Percentiles rank a stretch among this genome's conserved stretches.
Conservation (phyloP, 1,140 invertebrate species). For the Agrypnia vestita region DNA sequence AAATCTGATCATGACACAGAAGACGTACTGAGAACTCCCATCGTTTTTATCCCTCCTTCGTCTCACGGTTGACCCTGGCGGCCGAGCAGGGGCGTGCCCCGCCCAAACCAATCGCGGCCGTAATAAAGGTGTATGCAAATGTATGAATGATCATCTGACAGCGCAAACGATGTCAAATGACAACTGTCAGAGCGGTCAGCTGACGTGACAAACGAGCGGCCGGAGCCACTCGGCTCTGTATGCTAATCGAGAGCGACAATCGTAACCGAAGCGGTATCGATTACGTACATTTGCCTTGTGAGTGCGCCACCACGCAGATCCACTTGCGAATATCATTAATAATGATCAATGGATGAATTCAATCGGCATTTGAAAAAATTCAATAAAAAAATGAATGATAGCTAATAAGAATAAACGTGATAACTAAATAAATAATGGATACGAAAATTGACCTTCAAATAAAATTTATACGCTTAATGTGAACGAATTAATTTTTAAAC, state of each 20-base stretch:
- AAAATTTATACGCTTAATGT: too few relatives aligned
- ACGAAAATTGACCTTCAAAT: too few relatives aligned
- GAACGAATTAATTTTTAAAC: too few relatives aligned
- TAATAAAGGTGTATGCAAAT: background rate
- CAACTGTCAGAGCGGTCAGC: background rate
- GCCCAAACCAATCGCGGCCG: background rate
- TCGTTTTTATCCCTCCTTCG: background rate
- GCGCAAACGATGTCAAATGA: background rate
- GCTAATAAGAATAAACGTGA: too few relatives aligned
- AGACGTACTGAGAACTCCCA: too few relatives aligned
- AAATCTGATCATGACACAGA: too few relatives aligned
- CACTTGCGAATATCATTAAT: too few relatives aligned
- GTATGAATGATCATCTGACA: background rate
- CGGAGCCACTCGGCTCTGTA: background rate
- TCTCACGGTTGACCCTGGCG: background rate
- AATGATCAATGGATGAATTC: too few relatives aligned
- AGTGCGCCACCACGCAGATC: too few relatives aligned
- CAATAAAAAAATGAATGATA: too few relatives aligned
- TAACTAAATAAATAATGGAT: too few relatives aligned
- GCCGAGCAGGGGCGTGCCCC: conserved; percentile 5
- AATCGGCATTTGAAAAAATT: too few relatives aligned
- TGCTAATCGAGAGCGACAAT: conserved; percentile 12
- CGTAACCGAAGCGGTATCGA: background rate
- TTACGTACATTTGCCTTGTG: background rate
- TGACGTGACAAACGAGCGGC: background rate